Percentiles rank a stretch among this genome's conserved stretches.
phyloP scores from a whole-genome alignment of 2,113 vertebrate genomes.

The Boulengerochromis microlepis region DNA sequence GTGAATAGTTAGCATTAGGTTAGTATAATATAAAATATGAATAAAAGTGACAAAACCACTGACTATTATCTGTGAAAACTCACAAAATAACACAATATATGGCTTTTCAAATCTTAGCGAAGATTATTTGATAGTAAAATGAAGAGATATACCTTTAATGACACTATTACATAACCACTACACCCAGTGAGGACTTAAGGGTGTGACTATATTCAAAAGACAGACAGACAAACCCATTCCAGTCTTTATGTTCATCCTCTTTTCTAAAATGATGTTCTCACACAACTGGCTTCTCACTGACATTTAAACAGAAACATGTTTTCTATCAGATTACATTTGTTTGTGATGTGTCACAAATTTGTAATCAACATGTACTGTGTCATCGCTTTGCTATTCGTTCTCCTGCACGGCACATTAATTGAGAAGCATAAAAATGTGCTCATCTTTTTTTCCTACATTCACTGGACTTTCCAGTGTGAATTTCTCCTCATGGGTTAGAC shows the following conservation, averaged over 20 bases:
- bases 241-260: neutral
- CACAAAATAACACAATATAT: neutral
- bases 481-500: neutral
- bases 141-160: neutral
- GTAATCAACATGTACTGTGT: neutral
- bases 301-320: neutral
- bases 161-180: neutral
- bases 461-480: neutral
- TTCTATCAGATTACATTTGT: neutral
- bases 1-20: neutral
- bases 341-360: neutral
- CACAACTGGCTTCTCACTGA: neutral
- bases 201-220: neutral
- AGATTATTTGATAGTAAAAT: neutral
- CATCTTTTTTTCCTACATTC: neutral
- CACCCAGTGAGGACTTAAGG: neutral
- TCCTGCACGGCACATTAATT: neutral
- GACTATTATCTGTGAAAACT: neutral
- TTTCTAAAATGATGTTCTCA: neutral
- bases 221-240: neutral
- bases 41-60: neutral
- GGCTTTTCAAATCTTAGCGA: rapidly evolving
- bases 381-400: rapidly evolving
- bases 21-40: neutral
- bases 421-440: neutral